phyloP scores from a whole-genome alignment of 1,140 invertebrate species.

The Brachionus paranguensis region DNA sequence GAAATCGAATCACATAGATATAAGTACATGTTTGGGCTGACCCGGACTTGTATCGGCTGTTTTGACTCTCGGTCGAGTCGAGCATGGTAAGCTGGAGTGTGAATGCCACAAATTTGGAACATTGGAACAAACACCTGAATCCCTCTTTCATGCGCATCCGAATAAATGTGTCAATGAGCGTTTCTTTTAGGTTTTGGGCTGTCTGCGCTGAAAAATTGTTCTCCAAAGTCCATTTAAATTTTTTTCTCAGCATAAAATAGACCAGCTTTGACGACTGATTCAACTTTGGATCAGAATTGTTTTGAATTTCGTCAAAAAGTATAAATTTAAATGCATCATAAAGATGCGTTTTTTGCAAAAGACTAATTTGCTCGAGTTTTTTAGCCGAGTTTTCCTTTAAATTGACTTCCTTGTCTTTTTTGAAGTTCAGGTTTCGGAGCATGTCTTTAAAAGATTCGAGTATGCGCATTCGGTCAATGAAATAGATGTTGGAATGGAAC shows the following conservation, averaged over 20 bases:
- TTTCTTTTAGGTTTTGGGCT: slow-evolving; percentile 20
- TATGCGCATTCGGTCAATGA: not conserved
- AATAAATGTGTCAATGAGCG: slow-evolving; percentile 8
- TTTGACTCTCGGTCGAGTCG: not conserved
- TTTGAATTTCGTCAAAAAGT: slow-evolving; percentile 16
- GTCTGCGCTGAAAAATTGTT: not conserved
- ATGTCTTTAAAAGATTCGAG: not conserved
- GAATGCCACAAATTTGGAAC: slow-evolving; percentile 9
- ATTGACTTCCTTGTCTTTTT: not conserved
- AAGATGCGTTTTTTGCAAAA: slow-evolving; percentile 5
- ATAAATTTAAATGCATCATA: slow-evolving; percentile 22
- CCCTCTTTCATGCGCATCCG: slow-evolving; percentile 18
- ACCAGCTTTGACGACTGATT: slow-evolving; percentile 13
- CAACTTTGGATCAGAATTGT: not conserved
- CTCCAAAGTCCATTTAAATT: slow-evolving; percentile 26
- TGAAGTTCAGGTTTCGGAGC: not conserved
- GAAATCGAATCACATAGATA: not conserved
- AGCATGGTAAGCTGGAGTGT: not conserved
- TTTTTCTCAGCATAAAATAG: slow-evolving; percentile 20
- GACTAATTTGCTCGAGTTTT: not conserved
- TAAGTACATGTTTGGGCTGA: not conserved
- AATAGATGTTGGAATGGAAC: slow-evolving; percentile 20
- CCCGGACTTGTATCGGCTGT: not conserved
- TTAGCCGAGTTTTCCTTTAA: not conserved
- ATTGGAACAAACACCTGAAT: slow-evolving; percentile 28